A percentile compares a stretch with the other conserved stretches of the same genome.
Evolutionary conservation across 1,140 invertebrate genomes (phyloP).

Genomic region (Meloidogyne hapla): DNA sequence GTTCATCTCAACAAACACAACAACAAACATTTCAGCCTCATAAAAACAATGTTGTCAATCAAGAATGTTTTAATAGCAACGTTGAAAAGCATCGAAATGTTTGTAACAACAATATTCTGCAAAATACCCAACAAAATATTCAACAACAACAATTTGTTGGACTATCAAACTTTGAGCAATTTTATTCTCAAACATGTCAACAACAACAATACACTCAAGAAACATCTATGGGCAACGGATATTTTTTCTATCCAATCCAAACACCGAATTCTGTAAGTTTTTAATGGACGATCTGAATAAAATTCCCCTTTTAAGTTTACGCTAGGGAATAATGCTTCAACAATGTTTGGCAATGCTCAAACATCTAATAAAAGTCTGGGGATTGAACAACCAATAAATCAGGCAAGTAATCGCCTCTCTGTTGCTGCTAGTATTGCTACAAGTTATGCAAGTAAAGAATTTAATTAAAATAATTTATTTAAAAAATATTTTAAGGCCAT

Average conservation of each 20-base stretch:
- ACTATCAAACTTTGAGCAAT: background rate
- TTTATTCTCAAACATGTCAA: constrained; percentile 9
- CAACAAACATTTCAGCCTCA: background rate
- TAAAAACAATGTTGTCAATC: background rate
- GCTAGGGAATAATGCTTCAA: background rate
- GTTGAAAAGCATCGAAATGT: background rate
- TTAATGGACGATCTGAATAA: background rate
- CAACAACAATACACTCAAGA: background rate
- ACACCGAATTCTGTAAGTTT: background rate
- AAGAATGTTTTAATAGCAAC: too few relatives aligned
- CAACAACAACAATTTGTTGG: constrained; percentile 3
- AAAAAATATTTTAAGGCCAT: constrained; percentile 45
- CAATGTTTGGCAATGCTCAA: background rate
- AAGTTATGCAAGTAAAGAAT: constrained; percentile 14
- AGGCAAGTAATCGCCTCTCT: background rate
- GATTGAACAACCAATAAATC: background rate
- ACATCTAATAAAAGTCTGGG: background rate
- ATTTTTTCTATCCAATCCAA: background rate
- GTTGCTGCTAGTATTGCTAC: constrained; percentile 26
- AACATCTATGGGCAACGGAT: background rate
- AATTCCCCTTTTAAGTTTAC: background rate
- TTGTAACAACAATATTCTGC: background rate
- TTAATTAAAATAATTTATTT: background rate
- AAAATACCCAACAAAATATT: background rate
- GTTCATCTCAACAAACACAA: constrained; percentile 16